Percentiles rank a stretch among this genome's conserved stretches.
These are phyloP conservation scores for Drosophila affinis DNA, from an alignment of 2,888 invertebrate species.

Conservation along the genomic window DNA sequence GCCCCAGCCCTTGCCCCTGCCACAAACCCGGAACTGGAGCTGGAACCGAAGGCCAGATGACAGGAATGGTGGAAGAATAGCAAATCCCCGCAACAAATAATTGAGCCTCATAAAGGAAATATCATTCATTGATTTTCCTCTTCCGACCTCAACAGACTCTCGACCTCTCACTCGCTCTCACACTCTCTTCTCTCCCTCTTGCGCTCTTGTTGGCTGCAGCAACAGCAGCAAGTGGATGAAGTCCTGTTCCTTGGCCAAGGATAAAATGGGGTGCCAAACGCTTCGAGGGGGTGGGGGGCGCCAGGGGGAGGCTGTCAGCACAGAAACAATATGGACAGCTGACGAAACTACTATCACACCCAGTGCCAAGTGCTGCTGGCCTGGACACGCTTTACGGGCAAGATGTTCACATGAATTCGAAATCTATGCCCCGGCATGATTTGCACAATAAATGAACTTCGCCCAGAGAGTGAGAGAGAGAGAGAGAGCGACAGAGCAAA, in stretches of 20 bases:
- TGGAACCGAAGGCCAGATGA: constrained; percentile 40
- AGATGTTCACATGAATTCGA: constrained; percentile 73
- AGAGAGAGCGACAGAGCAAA: constrained; percentile 22
- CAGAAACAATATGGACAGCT: constrained; percentile 65
- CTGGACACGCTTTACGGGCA: constrained; percentile 48
- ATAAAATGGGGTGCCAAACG: constrained; percentile 20
- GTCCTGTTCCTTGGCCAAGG: constrained; percentile 33
- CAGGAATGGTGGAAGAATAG: constrained; percentile 59
- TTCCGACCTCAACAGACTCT: constrained; percentile 35
- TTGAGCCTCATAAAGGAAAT: constrained; percentile 78
- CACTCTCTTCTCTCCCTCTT: neutral
- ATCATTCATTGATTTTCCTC: constrained; percentile 79
- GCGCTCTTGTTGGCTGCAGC: neutral
- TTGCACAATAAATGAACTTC: constrained; percentile 80
- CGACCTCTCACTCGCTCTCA: constrained; percentile 15
- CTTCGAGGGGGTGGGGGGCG: constrained; percentile 4
- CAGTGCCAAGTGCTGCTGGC: constrained; percentile 56
- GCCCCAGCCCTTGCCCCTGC: neutral
- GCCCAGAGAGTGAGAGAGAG: constrained; percentile 48
- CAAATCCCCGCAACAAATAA: constrained; percentile 82
- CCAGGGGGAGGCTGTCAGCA: constrained; percentile 51
- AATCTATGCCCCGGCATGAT: constrained; percentile 82
- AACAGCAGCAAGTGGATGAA: constrained; percentile 63
- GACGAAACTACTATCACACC: constrained; percentile 71
- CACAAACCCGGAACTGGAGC: too few relatives aligned